Conservation (phyloP, 2,797 vertebrate genomes). For the Leptoclinus maculatus region DNA sequence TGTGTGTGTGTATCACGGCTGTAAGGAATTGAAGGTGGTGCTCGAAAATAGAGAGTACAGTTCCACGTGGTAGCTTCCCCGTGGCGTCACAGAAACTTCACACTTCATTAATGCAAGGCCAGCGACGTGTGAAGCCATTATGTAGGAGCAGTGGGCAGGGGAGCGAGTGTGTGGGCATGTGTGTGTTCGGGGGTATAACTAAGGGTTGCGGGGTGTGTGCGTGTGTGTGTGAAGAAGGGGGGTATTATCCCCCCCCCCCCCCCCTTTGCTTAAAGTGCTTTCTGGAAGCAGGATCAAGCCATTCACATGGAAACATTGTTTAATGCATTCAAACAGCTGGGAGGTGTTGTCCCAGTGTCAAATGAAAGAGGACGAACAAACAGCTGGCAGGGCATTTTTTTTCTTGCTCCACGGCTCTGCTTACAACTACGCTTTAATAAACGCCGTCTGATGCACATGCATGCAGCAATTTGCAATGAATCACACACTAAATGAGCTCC, state of each 20-base stretch:
- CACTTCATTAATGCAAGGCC: conserved; percentile 78
- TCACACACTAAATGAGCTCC: conserved; percentile 53
- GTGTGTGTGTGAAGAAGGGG: conserved; percentile 11
- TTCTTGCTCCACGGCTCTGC: conserved; percentile 50
- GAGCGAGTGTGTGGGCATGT: neutral
- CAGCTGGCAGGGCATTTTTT: conserved; percentile 64
- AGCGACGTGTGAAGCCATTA: conserved; percentile 74
- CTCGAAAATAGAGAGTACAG: conserved; percentile 64
- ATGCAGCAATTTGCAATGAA: conserved; percentile 56
- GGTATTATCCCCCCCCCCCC: conserved; percentile 54
- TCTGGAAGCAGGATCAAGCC: conserved; percentile 66
- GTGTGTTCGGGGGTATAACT: conserved; percentile 13
- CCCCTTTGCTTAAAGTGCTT: conserved; percentile 43
- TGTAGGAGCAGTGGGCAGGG: conserved; percentile 57
- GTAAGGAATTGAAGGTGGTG: conserved; percentile 53
- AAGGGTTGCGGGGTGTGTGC: neutral
- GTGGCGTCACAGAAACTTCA: conserved; percentile 71
- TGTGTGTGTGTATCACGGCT: conserved; percentile 19
- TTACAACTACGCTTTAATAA: conserved; percentile 61
- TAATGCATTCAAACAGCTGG: conserved; percentile 77
- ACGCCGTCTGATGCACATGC: conserved; percentile 45
- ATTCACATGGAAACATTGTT: conserved; percentile 69
- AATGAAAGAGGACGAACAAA: conserved; percentile 73
- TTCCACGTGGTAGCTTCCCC: conserved; percentile 59
- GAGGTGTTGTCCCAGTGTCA: conserved; percentile 75